These are phyloP conservation scores for Prietella phreatophila DNA, from an alignment of 2,113 vertebrate species.

Conservation along the genomic window DNA sequence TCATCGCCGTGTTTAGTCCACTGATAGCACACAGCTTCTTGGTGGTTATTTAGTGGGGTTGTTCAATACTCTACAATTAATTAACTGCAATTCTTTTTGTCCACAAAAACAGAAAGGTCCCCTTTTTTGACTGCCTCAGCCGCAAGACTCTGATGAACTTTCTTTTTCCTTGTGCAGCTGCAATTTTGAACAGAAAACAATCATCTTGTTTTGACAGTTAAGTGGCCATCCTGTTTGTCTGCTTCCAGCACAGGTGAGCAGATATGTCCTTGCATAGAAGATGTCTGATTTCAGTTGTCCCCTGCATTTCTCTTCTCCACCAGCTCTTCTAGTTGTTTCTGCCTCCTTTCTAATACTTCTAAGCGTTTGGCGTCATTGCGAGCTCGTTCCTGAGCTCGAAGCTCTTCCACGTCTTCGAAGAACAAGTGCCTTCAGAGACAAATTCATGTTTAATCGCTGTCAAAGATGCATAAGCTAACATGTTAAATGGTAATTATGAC, in stretches of 20 bases:
- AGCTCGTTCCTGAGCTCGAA: constrained; percentile 67
- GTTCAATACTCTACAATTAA: not conserved
- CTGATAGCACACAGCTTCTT: not conserved
- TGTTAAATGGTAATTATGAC: not conserved
- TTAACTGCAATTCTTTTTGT: not conserved
- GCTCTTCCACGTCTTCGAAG: constrained; percentile 64
- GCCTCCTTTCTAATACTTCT: constrained; percentile 70
- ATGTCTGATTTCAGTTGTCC: not conserved
- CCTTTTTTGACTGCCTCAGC: not conserved
- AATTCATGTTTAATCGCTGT: not conserved
- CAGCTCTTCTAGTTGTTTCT: constrained; percentile 65
- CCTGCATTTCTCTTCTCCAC: constrained; percentile 60
- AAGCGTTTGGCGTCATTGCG: constrained; percentile 55
- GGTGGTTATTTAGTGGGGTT: not conserved
- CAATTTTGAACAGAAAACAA: not conserved
- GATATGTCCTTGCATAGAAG: not conserved
- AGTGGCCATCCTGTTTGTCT: not conserved
- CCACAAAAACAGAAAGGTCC: not conserved
- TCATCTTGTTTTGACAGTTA: not conserved
- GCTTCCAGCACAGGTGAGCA: constrained; percentile 3
- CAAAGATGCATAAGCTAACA: not conserved
- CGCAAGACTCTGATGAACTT: not conserved
- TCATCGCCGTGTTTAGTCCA: not conserved
- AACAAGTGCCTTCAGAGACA: constrained; percentile 64
- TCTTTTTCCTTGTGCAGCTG: not conserved